Evolutionary conservation across 2,797 vertebrate genomes (phyloP), one percentile per base, ranked within the genome.

Genomic region (Coracias cyanogaster): DNA sequence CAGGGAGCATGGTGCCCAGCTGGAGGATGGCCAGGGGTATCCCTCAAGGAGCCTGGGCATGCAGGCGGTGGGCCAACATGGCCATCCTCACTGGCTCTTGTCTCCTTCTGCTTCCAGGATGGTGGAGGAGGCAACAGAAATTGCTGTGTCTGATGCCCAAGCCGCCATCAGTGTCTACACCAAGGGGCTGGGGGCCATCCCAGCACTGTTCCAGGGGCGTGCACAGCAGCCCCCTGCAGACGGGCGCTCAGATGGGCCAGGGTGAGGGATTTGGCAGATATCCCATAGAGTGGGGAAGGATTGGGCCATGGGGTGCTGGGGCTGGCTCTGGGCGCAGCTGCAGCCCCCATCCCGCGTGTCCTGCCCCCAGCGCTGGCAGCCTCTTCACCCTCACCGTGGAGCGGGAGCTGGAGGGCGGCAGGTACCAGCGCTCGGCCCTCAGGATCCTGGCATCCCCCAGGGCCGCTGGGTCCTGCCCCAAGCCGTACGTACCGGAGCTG

Each of bases 311-410:
- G 52, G 18, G n/a, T 16, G 25, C 61, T 35, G 58, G 49, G 45
- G 31, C 46, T 45, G 67, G 15, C 45, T 54, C 15, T 3, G 4
- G 31, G 49, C 51, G 35, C 22, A 3, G 5, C 80, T 49, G 46
- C 66, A 86, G 82, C n/a, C 52, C 22, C 9, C 0, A 37, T 58
- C 37, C 62, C 15, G 7, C 11, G 1, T 3, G 3, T 35, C 41
- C 82, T 72, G 94, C 95, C 76, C 58, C 49, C 66, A 97, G 98
- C 66, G 97, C 96, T 2, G 97, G 97, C 82, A 98, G 94, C 80
- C 88, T 99, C 83, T 98, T 99, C 94, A 98, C 97, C 2, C 93
- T 99, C 71, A 97, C 97, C 0, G 14, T 98, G 79, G 98, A 99
- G 96, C 45, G 8, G 64, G n/a, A 57, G 77, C 74, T 76, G 89